Evolutionary conservation across 1,140 invertebrate genomes (phyloP).

Genomic region (Contarinia nasturtii): DNA sequence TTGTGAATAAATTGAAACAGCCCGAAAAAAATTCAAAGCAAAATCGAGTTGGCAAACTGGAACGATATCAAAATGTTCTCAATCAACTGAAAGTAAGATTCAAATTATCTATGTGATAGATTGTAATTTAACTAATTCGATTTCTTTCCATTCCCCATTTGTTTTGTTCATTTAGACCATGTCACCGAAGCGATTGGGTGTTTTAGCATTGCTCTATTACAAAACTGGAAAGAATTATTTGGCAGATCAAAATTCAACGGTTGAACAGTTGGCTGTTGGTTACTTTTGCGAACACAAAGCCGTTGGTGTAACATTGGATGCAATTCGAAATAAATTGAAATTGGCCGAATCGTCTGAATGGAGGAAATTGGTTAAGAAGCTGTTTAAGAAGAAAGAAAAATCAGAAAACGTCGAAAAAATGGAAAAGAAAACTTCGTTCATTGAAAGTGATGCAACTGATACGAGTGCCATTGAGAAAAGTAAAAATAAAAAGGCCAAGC

Average conservation of each 20-base stretch:
- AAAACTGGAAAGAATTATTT: conserved; percentile 10
- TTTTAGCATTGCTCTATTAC: conserved; percentile 12
- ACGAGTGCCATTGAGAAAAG: not conserved
- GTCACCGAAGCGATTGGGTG: conserved; percentile 5
- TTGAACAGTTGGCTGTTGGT: conserved; percentile 16
- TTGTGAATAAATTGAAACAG: conserved; percentile 16
- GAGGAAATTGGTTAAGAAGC: conserved; percentile 10
- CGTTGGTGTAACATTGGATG: conserved; percentile 10
- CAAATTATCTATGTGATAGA: conserved; percentile 7
- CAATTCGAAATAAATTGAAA: conserved; percentile 9
- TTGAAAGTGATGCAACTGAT: conserved; percentile 3
- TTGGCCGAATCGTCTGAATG: conserved; percentile 10
- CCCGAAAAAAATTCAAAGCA: conserved; percentile 11
- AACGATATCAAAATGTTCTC: conserved; percentile 9
- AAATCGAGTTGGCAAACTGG: conserved; percentile 10
- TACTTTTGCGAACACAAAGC: conserved; percentile 15
- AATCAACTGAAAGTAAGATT: conserved; percentile 11
- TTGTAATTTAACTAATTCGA: no score
- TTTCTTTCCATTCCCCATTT: no score
- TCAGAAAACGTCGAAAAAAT: conserved; percentile 9
- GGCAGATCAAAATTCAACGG: conserved; percentile 13
- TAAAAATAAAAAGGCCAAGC: conserved; percentile 6
- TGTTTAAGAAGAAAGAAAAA: conserved; percentile 4
- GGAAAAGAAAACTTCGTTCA: conserved; percentile 13
- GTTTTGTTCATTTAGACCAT: not conserved